Evolutionary conservation across 2,888 invertebrate genomes (phyloP), one percentile per base, ranked within the genome.

Genomic region (Fragum sueziense): DNA sequence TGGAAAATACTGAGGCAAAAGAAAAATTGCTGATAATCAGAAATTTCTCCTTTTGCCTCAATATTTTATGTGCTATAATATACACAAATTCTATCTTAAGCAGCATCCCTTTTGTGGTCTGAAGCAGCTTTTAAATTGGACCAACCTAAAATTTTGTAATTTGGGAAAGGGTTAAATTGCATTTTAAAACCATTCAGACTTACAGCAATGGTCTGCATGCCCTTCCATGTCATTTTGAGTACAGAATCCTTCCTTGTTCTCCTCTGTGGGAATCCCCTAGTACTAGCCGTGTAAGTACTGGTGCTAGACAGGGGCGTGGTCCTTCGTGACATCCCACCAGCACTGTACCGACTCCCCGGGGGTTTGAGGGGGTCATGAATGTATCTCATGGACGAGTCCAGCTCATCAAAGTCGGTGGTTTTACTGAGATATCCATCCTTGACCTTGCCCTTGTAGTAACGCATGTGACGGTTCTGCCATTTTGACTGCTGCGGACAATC

Each of bases 151-250:
- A n/a, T n/a, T n/a, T n/a, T n/a, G n/a, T n/a, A n/a, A n/a, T n/a
- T n/a, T n/a, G n/a, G n/a, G n/a, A n/a, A n/a, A n/a, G n/a, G n/a
- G n/a, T n/a, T n/a, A n/a, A n/a, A n/a, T n/a, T n/a, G n/a, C n/a
- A n/a, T n/a, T n/a, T n/a, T n/a, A n/a, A n/a, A n/a, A n/a, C n/a
- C n/a, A n/a, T n/a, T n/a, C n/a, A 31, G 2, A 86, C 88, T 95
- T 92, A 97, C 97, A 93, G 96, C 96, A 92, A 97, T 96, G 93
- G 96, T 96, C 89, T 96, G 95, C 74, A 97, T 94, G 81, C 97
- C 97, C 88, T 96, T 96, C 93, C 96, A 95, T 31, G 97, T 96
- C 95, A 97, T 96, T 90, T 96, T 94, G 54, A 96, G 96, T 41
- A 97, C 97, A 81, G 97, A 96, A 90, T 97, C 96, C 82, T 93